Base-by-base conservation (phyloP, 2,113 vertebrate genomes). In the Brachypteracias leptosomus region DNA sequence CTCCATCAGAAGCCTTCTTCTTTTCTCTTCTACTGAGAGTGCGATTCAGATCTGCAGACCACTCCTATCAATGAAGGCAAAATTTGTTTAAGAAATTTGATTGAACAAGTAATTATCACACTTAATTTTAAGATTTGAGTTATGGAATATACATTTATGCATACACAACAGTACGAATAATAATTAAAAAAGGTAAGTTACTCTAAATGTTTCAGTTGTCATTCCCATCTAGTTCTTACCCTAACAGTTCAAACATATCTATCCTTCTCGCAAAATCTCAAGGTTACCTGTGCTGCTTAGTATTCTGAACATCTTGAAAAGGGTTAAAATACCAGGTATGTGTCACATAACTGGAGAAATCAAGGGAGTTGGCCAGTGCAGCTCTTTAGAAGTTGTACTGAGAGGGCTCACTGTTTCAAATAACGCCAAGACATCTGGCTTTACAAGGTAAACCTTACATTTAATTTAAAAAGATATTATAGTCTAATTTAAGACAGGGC, bases 1-100 rank as follows among this genome's bases (percentile, higher is more conserved):
- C 98, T 8, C 99, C 99, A 7, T 99, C 99, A 2, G 97, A 88
- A 11, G 98, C 98, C 67, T 98, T 99, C 97, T 99, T 99, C 95
- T 99, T 99, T 77, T 99, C 99, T 93, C 99, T 98, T 66, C 98
- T 98, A 75, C 98, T 99, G 52, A 99, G 98, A 7, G 99, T 99
- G 29, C 99, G 98, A 66, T 99, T 99, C 93, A 99, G 96, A 76
- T 99, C 99, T 93, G 98, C 95, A 55, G 99, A 99, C 99, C 99
- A 99, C 68, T 99, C 99, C 99, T 99, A 62, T 15, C 58, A 91
- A 91, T 1, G 4, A 65, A 67, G 8, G 35, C 47, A 95, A 74
- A 90, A 46, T 0, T 0, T 5, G 11, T 51, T 0, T 74, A 26
- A 96, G 72, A 87, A 59, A 42, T 51, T 31, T 7, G 33, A 76